Conservation (phyloP, 30 jellyfish, hydroid and myxozoan genomes). For the Aurelia sp. region DNA sequence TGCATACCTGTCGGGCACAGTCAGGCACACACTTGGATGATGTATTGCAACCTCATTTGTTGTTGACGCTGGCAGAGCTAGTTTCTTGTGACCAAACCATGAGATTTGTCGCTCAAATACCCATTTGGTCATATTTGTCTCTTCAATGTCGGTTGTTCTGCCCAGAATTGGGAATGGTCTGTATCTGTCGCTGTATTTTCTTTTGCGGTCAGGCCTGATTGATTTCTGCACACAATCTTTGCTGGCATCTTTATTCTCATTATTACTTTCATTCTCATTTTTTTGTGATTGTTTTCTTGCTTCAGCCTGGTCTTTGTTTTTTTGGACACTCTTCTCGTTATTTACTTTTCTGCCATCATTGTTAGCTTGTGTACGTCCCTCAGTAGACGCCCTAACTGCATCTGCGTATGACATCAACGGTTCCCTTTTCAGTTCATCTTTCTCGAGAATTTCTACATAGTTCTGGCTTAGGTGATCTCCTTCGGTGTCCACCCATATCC, state of each 20-base stretch:
- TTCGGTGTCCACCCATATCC: conserved; percentile 63
- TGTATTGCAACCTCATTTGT: neutral
- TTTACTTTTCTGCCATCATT: neutral
- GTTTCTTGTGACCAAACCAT: neutral
- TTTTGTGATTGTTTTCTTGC: neutral
- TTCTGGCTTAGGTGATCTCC: conserved; percentile 41
- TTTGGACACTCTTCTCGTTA: neutral
- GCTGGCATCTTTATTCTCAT: neutral
- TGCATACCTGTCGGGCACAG: neutral
- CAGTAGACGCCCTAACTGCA: conserved; percentile 47
- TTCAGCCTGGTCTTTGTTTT: neutral
- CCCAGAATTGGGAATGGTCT: conserved; percentile 60
- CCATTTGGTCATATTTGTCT: conserved; percentile 11
- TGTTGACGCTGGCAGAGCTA: neutral
- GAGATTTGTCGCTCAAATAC: conserved; percentile 7
- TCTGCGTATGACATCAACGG: conserved; percentile 62
- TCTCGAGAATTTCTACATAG: conserved; percentile 56
- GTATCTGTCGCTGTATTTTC: conserved; percentile 38
- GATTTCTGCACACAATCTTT: conserved; percentile 15
- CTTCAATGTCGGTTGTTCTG: conserved; percentile 15
- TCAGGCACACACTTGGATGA: neutral
- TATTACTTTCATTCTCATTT: neutral
- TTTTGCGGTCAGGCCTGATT: conserved; percentile 35
- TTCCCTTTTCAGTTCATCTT: neutral
- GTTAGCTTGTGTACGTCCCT: conserved; percentile 25